Evolutionary conservation across 2,888 invertebrate species (phyloP).

Genomic region (Drosophila hawaiiensis): DNA sequence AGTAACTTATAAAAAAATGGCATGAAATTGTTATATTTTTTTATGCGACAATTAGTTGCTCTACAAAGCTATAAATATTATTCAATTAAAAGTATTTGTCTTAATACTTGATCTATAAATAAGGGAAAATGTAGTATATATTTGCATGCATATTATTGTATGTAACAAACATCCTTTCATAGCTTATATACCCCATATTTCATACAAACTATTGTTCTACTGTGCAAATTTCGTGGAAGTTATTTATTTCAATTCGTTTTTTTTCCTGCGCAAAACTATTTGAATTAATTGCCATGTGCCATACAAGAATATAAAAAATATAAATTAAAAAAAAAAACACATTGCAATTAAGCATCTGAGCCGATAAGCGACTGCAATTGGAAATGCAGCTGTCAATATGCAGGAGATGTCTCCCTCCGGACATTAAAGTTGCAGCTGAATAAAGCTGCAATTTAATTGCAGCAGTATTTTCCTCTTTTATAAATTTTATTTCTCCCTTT

Average conservation of each 20-base stretch:
- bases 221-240: slow-evolving; percentile 30
- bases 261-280: slow-evolving; percentile 30
- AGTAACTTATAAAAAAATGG: slow-evolving; percentile 17
- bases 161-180: background rate
- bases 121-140: background rate
- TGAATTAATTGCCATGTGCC: slow-evolving; percentile 50
- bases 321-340: background rate
- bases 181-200: slow-evolving; percentile 4
- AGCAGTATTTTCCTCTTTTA: slow-evolving; percentile 7
- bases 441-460: slow-evolving; percentile 47
- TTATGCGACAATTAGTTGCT: slow-evolving; percentile 2
- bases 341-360: slow-evolving; percentile 47
- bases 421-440: slow-evolving; percentile 44
- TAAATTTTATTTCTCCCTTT: slow-evolving; percentile 7
- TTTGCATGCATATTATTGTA: background rate
- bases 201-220: slow-evolving; percentile 21
- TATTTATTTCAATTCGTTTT: slow-evolving; percentile 13
- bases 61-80: slow-evolving; percentile 3
- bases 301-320: background rate
- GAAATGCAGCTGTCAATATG: slow-evolving; percentile 61
- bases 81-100: background rate
- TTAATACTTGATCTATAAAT: background rate
- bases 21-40: background rate
- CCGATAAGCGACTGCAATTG: slow-evolving; percentile 57
- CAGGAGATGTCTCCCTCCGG: slow-evolving; percentile 17